phyloP scores from a whole-genome alignment of 2,113 vertebrate genomes.

The Amphiprion percula region DNA sequence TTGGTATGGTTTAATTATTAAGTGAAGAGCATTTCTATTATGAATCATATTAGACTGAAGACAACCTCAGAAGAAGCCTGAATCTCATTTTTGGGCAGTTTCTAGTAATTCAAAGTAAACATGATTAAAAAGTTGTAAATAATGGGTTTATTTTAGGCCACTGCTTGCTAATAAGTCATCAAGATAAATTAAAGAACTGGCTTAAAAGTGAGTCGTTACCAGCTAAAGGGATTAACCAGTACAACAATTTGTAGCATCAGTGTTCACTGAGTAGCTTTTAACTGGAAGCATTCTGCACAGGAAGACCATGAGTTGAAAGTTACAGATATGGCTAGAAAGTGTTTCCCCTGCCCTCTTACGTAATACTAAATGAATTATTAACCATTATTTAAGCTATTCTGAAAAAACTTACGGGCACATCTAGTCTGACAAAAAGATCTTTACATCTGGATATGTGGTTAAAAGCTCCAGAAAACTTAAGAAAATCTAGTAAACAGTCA shows the following conservation, averaged over 20 bases:
- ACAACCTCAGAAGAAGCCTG: slow-evolving; percentile 34
- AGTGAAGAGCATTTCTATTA: slow-evolving; percentile 22
- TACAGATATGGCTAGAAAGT: too few relatives aligned
- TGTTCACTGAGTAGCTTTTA: too few relatives aligned
- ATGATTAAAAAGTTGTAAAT: background rate
- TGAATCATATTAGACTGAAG: slow-evolving; percentile 43
- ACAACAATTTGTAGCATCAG: too few relatives aligned
- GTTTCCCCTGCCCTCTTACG: too few relatives aligned
- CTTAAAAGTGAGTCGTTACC: too few relatives aligned
- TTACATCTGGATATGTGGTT: background rate
- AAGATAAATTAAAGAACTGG: too few relatives aligned
- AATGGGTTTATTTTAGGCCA: background rate
- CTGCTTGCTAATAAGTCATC: too few relatives aligned
- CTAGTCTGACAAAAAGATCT: background rate
- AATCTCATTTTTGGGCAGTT: slow-evolving; percentile 16
- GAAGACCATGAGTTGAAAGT: too few relatives aligned
- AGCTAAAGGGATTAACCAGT: too few relatives aligned
- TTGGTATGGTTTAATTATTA: slow-evolving; percentile 62
- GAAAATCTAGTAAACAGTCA: too few relatives aligned
- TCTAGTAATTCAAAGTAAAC: slow-evolving; percentile 17
- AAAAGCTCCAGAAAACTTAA: background rate
- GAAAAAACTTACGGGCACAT: background rate
- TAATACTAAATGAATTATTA: too few relatives aligned
- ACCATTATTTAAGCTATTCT: background rate
- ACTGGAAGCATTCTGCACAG: too few relatives aligned